phyloP scores from a whole-genome alignment of 2,113 vertebrate species.

The Centropus bengalensis region DNA sequence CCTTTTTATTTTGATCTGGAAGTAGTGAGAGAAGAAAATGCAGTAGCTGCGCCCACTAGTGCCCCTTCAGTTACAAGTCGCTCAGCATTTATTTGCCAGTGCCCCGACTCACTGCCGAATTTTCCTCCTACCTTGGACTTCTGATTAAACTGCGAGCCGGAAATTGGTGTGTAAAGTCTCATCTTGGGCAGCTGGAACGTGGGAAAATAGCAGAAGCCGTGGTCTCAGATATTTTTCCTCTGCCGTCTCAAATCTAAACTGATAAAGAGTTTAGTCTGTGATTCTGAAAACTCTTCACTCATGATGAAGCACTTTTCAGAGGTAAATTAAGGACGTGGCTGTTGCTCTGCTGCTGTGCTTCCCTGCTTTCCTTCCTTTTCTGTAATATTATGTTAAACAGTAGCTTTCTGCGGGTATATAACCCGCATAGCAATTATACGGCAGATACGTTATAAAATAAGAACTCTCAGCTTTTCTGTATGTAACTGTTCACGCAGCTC shows the following conservation, averaged over 20 bases:
- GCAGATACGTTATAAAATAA: background rate
- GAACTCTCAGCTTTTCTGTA: background rate
- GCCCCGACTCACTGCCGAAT: accelerated
- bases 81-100: background rate
- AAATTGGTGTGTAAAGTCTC: background rate
- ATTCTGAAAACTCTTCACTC: background rate
- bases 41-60: background rate
- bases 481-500: background rate
- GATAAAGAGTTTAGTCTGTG: background rate
- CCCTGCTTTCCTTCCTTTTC: background rate
- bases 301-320: background rate
- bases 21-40: background rate
- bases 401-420: conserved; percentile 8
- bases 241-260: background rate
- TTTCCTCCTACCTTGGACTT: background rate
- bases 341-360: background rate
- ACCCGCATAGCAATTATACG: background rate
- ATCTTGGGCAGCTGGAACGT: background rate
- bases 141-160: background rate
- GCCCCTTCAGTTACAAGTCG: background rate
- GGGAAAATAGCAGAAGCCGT: background rate
- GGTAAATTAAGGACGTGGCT: background rate
- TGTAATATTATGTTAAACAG: conserved; percentile 36
- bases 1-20: background rate
- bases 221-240: background rate